These are phyloP conservation scores for Heterodera carotae DNA, from an alignment of 1,140 invertebrate species.

Conservation along the genomic window DNA sequence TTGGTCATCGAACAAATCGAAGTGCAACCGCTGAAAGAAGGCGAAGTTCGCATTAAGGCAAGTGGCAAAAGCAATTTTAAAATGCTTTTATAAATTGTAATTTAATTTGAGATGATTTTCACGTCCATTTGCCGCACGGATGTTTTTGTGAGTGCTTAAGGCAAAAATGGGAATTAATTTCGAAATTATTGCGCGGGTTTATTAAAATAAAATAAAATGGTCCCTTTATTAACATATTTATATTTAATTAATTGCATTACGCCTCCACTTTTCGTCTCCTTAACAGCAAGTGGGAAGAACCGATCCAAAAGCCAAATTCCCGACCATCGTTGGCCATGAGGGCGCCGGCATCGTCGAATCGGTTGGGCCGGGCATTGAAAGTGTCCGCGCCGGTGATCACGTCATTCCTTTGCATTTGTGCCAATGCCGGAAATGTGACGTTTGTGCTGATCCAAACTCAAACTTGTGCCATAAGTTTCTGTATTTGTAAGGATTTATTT, in stretches of 20 bases:
- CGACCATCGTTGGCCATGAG: conserved; percentile 88
- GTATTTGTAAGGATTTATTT: too few relatives aligned
- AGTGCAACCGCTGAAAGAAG: conserved; percentile 84
- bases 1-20: conserved; percentile 85
- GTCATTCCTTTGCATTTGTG: conserved; percentile 94
- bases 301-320: conserved; percentile 66
- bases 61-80: background rate
- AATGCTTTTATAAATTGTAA: background rate
- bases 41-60: conserved; percentile 72
- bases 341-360: conserved; percentile 86
- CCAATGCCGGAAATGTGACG: conserved; percentile 93
- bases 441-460: conserved; percentile 78
- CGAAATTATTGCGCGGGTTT: too few relatives aligned
- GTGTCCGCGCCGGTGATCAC: conserved; percentile 78
- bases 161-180: conserved; percentile 3
- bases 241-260: conserved; percentile 9
- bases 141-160: conserved; percentile 77
- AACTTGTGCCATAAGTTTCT: conserved; percentile 77
- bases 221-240: background rate
- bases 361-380: conserved; percentile 54
- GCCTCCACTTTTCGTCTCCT: too few relatives aligned
- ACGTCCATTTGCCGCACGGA: conserved; percentile 92
- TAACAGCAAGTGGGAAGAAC: background rate
- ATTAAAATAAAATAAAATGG: conserved; percentile 8
- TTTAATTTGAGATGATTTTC: conserved; percentile 26